Percentiles rank a stretch among this genome's conserved stretches.
Conservation (phyloP, 2,113 vertebrate species). For the Caracal caracal region DNA sequence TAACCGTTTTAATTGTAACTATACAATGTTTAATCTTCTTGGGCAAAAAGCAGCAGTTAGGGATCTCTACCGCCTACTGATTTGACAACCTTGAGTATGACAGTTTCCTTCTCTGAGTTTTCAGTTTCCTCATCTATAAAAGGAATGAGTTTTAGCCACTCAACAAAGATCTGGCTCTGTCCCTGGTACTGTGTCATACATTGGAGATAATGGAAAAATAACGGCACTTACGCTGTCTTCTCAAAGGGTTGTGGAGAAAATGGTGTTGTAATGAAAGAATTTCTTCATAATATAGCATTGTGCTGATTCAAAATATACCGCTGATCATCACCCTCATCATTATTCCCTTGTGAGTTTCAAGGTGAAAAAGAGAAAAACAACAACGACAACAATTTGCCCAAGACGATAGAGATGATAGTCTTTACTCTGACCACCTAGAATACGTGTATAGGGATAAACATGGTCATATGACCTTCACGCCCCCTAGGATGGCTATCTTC, state of each 20-base stretch:
- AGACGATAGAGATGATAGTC: background rate
- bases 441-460: background rate
- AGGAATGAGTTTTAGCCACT: background rate
- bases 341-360: background rate
- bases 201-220: background rate
- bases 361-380: background rate
- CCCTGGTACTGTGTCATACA: background rate
- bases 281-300: background rate
- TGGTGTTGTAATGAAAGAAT: background rate
- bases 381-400: background rate
- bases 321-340: background rate
- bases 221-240: background rate
- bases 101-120: background rate
- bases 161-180: background rate
- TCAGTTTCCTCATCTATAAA: background rate
- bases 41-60: background rate
- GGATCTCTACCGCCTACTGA: background rate
- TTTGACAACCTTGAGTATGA: background rate
- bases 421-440: background rate
- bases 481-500: background rate
- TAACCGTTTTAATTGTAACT: background rate
- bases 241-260: background rate
- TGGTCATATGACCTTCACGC: background rate
- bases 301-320: background rate
- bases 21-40: background rate